phyloP scores from a whole-genome alignment of 2,113 vertebrate genomes.

The Cacatua alba region DNA sequence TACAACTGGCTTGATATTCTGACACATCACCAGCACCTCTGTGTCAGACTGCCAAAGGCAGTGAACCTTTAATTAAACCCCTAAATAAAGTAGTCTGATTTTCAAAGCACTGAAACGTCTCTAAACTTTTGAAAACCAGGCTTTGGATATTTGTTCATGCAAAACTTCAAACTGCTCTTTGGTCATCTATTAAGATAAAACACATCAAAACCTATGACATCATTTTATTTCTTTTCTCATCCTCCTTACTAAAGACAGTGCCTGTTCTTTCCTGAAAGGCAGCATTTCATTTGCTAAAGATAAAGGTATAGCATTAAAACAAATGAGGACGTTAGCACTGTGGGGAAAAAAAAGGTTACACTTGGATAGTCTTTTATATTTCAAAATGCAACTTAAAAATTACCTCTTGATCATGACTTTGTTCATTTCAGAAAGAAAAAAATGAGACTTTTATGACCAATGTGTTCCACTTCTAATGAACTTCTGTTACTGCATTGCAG shows the following conservation, averaged over 20 bases:
- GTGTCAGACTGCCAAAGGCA: neutral
- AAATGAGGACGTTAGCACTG: neutral
- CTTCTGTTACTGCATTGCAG: neutral
- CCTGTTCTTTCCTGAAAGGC: neutral
- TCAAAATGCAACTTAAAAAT: neutral
- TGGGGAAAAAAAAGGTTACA: accelerated
- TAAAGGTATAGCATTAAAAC: neutral
- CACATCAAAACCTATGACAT: neutral
- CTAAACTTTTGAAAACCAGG: neutral
- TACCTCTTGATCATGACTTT: neutral
- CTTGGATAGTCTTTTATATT: neutral
- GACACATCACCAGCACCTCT: neutral
- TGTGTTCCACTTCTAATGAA: constrained; percentile 11
- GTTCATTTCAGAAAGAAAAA: neutral
- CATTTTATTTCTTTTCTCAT: neutral
- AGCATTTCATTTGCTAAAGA: neutral
- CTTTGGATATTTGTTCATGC: neutral
- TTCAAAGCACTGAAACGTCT: neutral
- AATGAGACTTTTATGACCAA: neutral
- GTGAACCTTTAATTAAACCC: neutral
- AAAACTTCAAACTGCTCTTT: neutral
- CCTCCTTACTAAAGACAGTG: neutral
- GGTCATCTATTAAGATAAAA: neutral
- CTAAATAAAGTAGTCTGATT: neutral
- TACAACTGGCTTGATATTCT: neutral